A percentile compares a stretch with the other conserved stretches of the same genome.
Evolutionary conservation across 2,797 vertebrate genomes (phyloP).

Genomic region (Megaceryle alcyon): DNA sequence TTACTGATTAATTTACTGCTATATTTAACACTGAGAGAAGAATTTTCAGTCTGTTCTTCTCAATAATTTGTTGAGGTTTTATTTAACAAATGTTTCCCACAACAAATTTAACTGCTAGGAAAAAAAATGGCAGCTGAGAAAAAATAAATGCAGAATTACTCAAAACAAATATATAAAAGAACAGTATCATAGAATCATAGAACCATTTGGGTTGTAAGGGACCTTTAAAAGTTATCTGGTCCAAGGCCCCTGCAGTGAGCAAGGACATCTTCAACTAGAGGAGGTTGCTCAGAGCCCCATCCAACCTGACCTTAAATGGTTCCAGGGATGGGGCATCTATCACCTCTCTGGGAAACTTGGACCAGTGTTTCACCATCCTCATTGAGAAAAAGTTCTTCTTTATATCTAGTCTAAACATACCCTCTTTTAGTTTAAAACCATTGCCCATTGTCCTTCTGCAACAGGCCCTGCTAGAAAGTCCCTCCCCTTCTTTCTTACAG

Average conservation of each 20-base stretch:
- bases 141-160: not conserved
- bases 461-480: too few relatives aligned
- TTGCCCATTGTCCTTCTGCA: not conserved
- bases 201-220: not conserved
- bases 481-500: too few relatives aligned
- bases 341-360: too few relatives aligned
- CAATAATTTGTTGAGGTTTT: not conserved
- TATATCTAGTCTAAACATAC: not conserved
- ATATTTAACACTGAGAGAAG: not conserved
- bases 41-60: not conserved
- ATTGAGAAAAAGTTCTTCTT: not conserved
- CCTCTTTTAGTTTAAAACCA: not conserved
- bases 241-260: not conserved
- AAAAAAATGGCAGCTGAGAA: not conserved
- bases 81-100: not conserved
- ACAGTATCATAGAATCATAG: not conserved
- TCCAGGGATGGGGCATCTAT: not conserved
- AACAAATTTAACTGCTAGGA: not conserved
- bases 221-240: not conserved
- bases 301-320: not conserved
- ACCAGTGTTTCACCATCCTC: not conserved
- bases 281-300: not conserved
- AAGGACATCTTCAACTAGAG: not conserved
- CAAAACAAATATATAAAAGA: not conserved
- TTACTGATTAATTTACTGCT: not conserved